Base-by-base conservation (phyloP, 2,113 vertebrate genomes). In the Perca flavescens region DNA sequence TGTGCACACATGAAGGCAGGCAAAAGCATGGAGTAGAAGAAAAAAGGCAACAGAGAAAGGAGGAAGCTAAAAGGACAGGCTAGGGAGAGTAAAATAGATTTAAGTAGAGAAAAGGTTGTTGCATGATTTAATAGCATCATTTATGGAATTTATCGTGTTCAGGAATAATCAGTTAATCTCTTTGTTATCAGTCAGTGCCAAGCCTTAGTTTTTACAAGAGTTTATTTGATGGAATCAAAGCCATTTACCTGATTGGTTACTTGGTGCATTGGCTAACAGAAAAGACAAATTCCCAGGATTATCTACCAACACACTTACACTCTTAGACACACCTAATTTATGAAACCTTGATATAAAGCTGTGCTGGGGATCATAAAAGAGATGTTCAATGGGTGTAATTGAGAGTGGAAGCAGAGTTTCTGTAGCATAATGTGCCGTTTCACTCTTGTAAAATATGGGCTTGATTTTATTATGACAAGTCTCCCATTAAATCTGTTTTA, bases 181-280 rank as follows among this genome's bases (percentile, higher is more conserved):
- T 28, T 0, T 11, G 5, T 86, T 67, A 63, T 62, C 16, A 40
- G 53, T 71, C 15, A 63, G 19, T 69, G 0, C 9, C 28, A 25
- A 56, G 13, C 64, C 17, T 34, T 15, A 60, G 57, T 70, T 74
- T 71, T 64, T 77, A 21, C 25, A 56, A 71, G 47, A 46, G 7
- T 75, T 76, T 36, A 46, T 56, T 16, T 6, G n/a, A 66, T 54
- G 21, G 25, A 13, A 67, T 85, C 21, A 61, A 69, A 82, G 61
- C 78, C 68, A 75, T 74, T 85, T 52, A 60, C 36, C 54, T 77
- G 73, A 88, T 70, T 77, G 64, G 80, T 88, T 88, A 79, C 34
- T 85, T 86, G 52, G 57, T 84, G 62, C 17, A 43, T 36, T 85
- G 62, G 66, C 76, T 25, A 13, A 19, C 22, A 78, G 57, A 77